Evolutionary conservation across 37 sponge, comb jelly and placozoan species (phyloP).

Genomic region (Dysidea cf. avara): DNA sequence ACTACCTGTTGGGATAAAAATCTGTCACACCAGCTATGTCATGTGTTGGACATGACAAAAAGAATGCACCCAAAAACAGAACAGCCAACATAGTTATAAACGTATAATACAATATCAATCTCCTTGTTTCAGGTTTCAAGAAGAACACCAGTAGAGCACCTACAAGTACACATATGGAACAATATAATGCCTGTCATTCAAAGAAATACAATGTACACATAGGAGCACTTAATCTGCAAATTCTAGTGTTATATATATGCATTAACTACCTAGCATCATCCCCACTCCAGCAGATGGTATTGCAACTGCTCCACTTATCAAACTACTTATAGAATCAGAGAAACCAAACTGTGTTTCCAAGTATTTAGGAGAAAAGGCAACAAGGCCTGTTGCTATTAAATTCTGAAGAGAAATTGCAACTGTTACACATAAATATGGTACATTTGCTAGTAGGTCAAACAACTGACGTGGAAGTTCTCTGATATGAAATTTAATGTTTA

Average conservation of each 20-base stretch:
- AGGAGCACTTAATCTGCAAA: no score
- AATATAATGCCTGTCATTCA: background rate
- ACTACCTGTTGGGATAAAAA: background rate
- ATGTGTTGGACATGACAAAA: slow-evolving; percentile 30
- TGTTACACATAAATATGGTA: slow-evolving; percentile 31
- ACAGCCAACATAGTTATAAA: slow-evolving; percentile 20
- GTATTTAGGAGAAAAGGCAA: slow-evolving; percentile 53
- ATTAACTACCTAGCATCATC: no score
- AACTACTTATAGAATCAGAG: slow-evolving; percentile 16
- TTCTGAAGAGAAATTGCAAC: background rate
- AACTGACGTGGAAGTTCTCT: slow-evolving; percentile 58
- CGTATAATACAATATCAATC: slow-evolving; percentile 30
- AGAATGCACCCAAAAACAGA: slow-evolving; percentile 19
- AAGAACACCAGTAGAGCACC: slow-evolving; percentile 15
- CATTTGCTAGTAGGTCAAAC: slow-evolving; percentile 10
- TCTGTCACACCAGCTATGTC: slow-evolving; percentile 29
- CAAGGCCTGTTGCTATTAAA: slow-evolving; percentile 25
- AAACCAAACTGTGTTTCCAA: slow-evolving; percentile 41
- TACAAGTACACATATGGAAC: no score
- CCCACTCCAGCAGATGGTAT: slow-evolving; percentile 21
- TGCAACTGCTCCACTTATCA: slow-evolving; percentile 30
- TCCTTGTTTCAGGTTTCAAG: no score
- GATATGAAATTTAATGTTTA: slow-evolving; percentile 10
- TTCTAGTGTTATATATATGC: no score
- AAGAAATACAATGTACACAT: slow-evolving; percentile 5